Conservation (phyloP, 2,888 invertebrate genomes). For the Drosophila helvetica region DNA sequence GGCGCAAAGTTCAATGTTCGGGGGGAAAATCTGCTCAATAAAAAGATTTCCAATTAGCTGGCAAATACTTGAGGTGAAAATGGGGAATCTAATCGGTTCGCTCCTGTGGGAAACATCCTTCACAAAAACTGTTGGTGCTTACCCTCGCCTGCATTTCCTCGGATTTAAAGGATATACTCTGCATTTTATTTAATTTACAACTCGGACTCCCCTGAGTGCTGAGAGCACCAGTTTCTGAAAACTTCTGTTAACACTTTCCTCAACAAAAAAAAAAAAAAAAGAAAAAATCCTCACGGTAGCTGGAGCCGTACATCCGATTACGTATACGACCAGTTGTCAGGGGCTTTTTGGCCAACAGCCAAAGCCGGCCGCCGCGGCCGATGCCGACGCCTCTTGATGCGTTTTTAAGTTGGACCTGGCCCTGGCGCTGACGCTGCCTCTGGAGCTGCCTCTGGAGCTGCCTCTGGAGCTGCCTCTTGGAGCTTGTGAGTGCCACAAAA, state of each 20-base stretch:
- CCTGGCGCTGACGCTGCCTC: background rate
- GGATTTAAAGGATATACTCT: slow-evolving; percentile 12
- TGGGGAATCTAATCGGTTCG: background rate
- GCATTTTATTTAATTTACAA: slow-evolving; percentile 13
- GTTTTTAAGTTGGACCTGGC: slow-evolving; percentile 53
- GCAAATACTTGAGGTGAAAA: background rate
- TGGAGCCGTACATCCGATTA: slow-evolving; percentile 37
- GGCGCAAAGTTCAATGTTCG: slow-evolving; percentile 69
- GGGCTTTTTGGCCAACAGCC: slow-evolving; percentile 50
- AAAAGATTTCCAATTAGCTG: slow-evolving; percentile 58
- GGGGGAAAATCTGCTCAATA: background rate
- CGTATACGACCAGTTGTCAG: slow-evolving; percentile 58
- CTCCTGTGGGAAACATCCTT: slow-evolving; percentile 6
- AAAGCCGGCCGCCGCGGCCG: slow-evolving; percentile 36
- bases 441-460: too few species aligned
- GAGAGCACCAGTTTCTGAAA: background rate
- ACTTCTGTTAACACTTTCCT: slow-evolving; percentile 22
- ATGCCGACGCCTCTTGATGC: slow-evolving; percentile 54
- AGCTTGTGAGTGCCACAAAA: slow-evolving; percentile 31
- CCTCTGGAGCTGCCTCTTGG: too few species aligned
- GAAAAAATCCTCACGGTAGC: slow-evolving; percentile 12
- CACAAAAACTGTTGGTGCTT: background rate
- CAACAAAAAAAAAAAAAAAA: background rate
- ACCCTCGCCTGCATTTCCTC: background rate
- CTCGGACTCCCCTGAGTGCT: slow-evolving; percentile 29